Conservation (phyloP, 2,113 vertebrate genomes). For the Bambusicola thoracicus region DNA sequence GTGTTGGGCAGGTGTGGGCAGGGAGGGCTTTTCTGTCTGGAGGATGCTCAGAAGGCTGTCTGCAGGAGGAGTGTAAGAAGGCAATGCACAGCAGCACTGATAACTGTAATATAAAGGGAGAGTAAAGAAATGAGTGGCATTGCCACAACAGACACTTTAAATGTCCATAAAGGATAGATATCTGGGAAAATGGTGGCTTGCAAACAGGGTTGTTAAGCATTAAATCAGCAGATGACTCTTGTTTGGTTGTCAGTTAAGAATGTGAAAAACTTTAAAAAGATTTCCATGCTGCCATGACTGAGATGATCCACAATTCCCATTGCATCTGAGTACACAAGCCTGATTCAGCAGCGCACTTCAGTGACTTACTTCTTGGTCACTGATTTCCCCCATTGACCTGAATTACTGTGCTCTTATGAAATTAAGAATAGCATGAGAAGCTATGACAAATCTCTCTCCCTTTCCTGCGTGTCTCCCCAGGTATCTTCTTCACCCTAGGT, state of each 20-base stretch:
- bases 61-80: neutral
- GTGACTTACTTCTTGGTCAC: neutral
- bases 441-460: neutral
- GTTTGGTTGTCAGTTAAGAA: neutral
- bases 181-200: neutral
- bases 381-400: neutral
- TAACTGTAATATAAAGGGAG: neutral
- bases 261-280: neutral
- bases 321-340: neutral
- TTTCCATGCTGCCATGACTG: neutral
- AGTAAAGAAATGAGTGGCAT: neutral
- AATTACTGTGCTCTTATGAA: neutral
- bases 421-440: neutral
- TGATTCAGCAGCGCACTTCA: neutral
- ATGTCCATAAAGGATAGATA: neutral
- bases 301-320: neutral
- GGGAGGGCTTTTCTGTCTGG: neutral
- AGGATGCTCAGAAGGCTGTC: neutral
- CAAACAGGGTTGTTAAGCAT: neutral
- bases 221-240: neutral
- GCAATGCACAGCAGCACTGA: neutral
- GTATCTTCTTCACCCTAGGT: neutral
- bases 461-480: neutral
- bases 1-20: rapidly evolving
- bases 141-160: neutral